Base-by-base conservation (phyloP, 2,888 invertebrate genomes). In the Habroteleia sp. region DNA sequence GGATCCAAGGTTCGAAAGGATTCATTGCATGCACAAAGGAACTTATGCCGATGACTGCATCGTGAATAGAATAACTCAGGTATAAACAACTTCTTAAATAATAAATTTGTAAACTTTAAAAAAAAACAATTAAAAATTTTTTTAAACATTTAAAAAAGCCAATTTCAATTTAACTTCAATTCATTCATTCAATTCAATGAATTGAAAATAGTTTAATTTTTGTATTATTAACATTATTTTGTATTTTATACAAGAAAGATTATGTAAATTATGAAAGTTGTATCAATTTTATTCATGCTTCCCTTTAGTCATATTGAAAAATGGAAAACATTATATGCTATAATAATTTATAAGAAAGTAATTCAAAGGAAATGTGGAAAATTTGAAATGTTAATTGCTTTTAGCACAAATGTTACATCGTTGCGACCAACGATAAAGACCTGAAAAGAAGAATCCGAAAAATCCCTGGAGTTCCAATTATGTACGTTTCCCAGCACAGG, bases 1-100 rank as follows among this genome's bases (percentile, higher is more conserved):
- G 85, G 99, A 99, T 89, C 93, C 96, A 0, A 90, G 98, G 8
- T 98, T 99, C 90, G 95, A 98, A 89, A 92, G 98, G 77, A 91
- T 99, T 33, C 92, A 95, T 23, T 99, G 99, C 88, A 90, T 96
- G 84, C 99, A 99, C 87, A 97, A 97, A 89, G 99, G 99, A 13
- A 98, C 97, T 0, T 99, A 99, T 90, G 99, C 99, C 73, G 99
- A 99, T 90, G 99, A 99, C 89, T 99, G 99, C 88, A 90, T 99
- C 60, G 96, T 99, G 0, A 96, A 99, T 85, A 91, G 99, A 82
- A 95, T 99, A 0, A 97, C 94, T 1, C 97, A 93, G 90, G 93
- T 93, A 83, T n/a, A 20, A 80, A 76, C n/a, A n/a, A 2, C 20
- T 20, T 20, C 5, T 20, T 37, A 25, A 14, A 25, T 3, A 33